Evolutionary conservation across 2,113 vertebrate genomes (phyloP), one percentile per base, ranked within the genome.

Genomic region (Bufo gargarizans): DNA sequence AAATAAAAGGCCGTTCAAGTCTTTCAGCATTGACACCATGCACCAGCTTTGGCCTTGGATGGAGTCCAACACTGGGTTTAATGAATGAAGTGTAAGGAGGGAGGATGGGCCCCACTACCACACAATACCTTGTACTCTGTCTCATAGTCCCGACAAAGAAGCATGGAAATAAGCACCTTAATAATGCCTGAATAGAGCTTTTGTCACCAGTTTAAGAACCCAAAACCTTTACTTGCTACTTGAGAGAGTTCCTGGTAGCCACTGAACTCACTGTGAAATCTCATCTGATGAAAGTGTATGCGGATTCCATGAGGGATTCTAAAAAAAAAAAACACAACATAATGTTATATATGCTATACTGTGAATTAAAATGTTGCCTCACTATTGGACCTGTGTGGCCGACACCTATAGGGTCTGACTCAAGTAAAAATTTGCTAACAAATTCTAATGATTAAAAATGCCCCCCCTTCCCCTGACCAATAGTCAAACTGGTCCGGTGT

Each of bases 11-110:
- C 76, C 61, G 45, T 49, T 86, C 74, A 53, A 19, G 69, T 11
- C 12, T 76, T 43, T 65, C 80, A 19, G 55, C n/a, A 61, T 50
- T 83, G 55, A 82, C 56, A 61, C 69, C 43, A 50, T 12, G 56
- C 67, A 71, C 56, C 69, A 22, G 63, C 55, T 72, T 59, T 58
- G 78, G 16, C n/a, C 69, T 82, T 77, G 86, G 80, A 88, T 20
- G 20, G 16, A 3, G 7, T 55, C 86, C 79, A 83, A 59, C 12
- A 4, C 49, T 50, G 14, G 53, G 63, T 72, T 53, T 49, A 82
- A 83, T 88, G 86, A 88, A 88, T 88, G 86, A 83, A 82, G 86
- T 82, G 86, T 83, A 69, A 72, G 86, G 76, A 63, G 67, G 6
- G 0, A 77, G 69, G 47, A 55, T 4, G 50, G 86, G 63, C 50